Base-by-base conservation (phyloP, 1,140 invertebrate genomes). In the Trichonephila inaurata region DNA sequence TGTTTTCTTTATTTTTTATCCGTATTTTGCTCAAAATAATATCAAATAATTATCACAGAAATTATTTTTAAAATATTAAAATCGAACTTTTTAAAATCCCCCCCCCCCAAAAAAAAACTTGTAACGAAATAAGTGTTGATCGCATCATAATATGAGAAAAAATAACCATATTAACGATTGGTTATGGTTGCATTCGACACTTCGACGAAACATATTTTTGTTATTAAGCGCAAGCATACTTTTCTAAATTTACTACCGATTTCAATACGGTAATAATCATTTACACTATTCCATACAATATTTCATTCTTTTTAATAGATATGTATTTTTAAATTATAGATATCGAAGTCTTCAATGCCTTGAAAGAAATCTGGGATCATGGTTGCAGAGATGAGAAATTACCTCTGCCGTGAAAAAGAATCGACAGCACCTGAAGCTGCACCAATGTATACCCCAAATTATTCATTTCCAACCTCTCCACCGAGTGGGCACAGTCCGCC, bases 311-410 rank as follows among this genome's bases (percentile, higher is more conserved):
- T 51, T 51, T 51, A 51, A 7, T 51, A 51, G 5, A 14, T 21
- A 60, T 60, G 24, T 85, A 7, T 60, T 85, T 60, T 33, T 85
- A 10, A 24, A 16, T 85, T 85, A 12, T 60, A 85, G 83, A 19
- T 61, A 18, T 60, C 24, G 83, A 51, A 28, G 24, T 24, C 16
- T n/a, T 88, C 21, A 88, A 33, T 64, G 21, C 28, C 28, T 64
- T 62, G n/a, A 85, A 58, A 85, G 24, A 64, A 64, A 40, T 88
- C 44, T 40, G 19, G 24, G 64, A 58, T 44, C 85, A 93, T 93
- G 91, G 85, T 93, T 72, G 62, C 91, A 60, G 91, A 93, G 33
- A 88, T 93, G 83, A 40, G 83, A 10, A 87, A 62, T 77, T 77
- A 21, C 44, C 21, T 72, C 3, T 88, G 64, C 40, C 24, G 62